Conservation (phyloP, 1,140 invertebrate genomes). For the Drosophila azteca region DNA sequence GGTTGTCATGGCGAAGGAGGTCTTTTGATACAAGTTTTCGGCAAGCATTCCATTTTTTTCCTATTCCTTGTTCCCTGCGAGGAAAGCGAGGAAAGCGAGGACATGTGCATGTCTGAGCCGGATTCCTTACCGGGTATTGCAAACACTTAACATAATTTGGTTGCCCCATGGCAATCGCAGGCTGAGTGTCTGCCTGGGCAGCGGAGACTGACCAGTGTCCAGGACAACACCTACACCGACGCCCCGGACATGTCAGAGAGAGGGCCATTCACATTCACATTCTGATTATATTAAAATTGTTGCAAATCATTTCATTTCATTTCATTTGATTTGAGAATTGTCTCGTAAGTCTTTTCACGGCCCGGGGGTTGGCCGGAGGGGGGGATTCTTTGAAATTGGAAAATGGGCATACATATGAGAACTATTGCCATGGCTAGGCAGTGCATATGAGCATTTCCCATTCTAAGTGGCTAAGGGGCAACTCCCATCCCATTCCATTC, state of each 20-base stretch:
- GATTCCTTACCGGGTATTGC: conserved; percentile 17
- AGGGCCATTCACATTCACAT: conserved; percentile 15
- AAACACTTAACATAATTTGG: conserved; percentile 60
- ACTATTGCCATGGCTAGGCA: conserved; percentile 16
- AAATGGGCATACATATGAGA: conserved; percentile 3
- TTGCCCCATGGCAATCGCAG: conserved; percentile 48
- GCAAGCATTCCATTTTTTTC: conserved; percentile 32
- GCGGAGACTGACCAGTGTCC: conserved; percentile 58
- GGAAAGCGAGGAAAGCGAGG: too few species aligned
- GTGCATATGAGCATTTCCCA: background rate
- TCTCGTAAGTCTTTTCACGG: conserved; percentile 10
- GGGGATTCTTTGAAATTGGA: conserved; percentile 20
- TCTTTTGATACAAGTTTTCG: conserved; percentile 54
- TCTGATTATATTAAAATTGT: conserved; percentile 66
- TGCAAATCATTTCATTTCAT: conserved; percentile 72
- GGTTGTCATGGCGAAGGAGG: conserved; percentile 47
- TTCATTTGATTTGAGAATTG: conserved; percentile 42
- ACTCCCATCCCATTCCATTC: too few species aligned
- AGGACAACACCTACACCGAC: conserved; percentile 66
- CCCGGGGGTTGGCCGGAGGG: background rate
- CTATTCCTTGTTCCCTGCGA: background rate
- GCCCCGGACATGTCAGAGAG: background rate
- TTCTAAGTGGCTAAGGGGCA: too few species aligned
- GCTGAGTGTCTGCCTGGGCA: background rate
- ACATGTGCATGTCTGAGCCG: conserved; percentile 7